A percentile compares a stretch with the other conserved stretches of the same genome.
Conservation (phyloP, 2,113 vertebrate species). For the Istiophorus platypterus region DNA sequence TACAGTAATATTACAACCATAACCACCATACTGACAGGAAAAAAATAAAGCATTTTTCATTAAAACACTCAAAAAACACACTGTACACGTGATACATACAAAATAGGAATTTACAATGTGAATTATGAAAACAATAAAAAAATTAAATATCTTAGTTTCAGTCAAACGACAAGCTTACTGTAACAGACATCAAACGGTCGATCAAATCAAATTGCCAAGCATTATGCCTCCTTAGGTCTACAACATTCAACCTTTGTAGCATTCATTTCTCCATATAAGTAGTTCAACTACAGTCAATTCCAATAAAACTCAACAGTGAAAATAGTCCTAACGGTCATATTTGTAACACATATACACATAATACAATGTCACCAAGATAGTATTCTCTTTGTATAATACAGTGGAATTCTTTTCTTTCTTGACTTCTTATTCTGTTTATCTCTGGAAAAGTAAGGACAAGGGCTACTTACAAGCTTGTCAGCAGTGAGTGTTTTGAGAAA, state of each 20-base stretch:
- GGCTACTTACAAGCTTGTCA: constrained; percentile 41
- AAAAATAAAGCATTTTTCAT: constrained; percentile 57
- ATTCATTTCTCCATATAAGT: neutral
- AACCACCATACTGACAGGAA: constrained; percentile 55
- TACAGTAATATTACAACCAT: constrained; percentile 58
- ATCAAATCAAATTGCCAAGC: constrained; percentile 10
- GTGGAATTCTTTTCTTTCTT: neutral
- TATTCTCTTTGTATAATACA: constrained; percentile 25
- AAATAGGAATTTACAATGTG: constrained; percentile 91
- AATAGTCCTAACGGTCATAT: constrained; percentile 27
- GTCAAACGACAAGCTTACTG: constrained; percentile 83
- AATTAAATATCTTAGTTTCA: constrained; percentile 66
- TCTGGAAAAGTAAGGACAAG: neutral
- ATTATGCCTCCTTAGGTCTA: neutral
- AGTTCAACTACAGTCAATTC: constrained; percentile 12
- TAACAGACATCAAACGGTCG: constrained; percentile 23
- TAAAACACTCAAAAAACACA: constrained; percentile 84
- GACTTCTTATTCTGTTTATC: constrained; percentile 2
- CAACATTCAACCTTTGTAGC: constrained; percentile 20
- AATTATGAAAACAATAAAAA: constrained; percentile 61
- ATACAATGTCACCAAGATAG: constrained; percentile 15
- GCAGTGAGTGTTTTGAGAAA: constrained; percentile 8
- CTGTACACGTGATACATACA: constrained; percentile 88
- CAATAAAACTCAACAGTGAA: constrained; percentile 18
- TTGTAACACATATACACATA: constrained; percentile 41